Evolutionary conservation across 2,888 invertebrate genomes (phyloP).

Genomic region (Ichneumon xanthorius): DNA sequence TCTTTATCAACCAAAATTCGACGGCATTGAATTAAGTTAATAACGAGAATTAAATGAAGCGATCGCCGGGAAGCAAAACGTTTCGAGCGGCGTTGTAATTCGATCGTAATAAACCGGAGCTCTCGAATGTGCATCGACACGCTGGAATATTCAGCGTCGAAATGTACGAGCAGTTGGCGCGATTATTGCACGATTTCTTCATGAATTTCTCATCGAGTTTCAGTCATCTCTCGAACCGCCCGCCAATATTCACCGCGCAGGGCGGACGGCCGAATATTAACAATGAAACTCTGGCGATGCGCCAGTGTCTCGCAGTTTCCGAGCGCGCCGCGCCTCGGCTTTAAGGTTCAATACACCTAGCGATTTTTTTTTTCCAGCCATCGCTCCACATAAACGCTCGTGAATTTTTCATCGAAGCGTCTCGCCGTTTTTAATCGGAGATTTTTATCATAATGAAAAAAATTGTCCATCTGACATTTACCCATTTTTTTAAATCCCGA

Average conservation of each 20-base stretch:
- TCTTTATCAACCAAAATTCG: no score
- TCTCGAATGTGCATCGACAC: neutral
- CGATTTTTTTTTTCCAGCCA: slow-evolving; percentile 14
- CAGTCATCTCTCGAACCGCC: neutral
- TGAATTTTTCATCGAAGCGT: slow-evolving; percentile 21
- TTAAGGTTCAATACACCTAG: slow-evolving; percentile 69
- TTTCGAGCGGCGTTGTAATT: neutral
- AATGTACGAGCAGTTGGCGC: neutral
- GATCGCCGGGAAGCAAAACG: neutral
- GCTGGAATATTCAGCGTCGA: neutral
- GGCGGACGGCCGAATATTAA: slow-evolving; percentile 31
- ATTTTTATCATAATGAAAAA: neutral
- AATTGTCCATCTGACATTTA: neutral
- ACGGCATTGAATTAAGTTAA: no score
- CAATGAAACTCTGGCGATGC: slow-evolving; percentile 61
- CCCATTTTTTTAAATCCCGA: neutral
- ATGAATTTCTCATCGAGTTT: slow-evolving; percentile 11
- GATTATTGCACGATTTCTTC: slow-evolving; percentile 23
- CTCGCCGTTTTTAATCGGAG: neutral
- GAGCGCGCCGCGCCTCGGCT: slow-evolving; percentile 54
- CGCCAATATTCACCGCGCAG: neutral
- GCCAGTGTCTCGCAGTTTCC: slow-evolving; percentile 52
- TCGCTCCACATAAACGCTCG: slow-evolving; percentile 8
- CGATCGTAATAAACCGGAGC: neutral
- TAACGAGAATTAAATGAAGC: neutral